Conservation (phyloP, 2,888 invertebrate species). For the Fissipunctia ypsillon region DNA sequence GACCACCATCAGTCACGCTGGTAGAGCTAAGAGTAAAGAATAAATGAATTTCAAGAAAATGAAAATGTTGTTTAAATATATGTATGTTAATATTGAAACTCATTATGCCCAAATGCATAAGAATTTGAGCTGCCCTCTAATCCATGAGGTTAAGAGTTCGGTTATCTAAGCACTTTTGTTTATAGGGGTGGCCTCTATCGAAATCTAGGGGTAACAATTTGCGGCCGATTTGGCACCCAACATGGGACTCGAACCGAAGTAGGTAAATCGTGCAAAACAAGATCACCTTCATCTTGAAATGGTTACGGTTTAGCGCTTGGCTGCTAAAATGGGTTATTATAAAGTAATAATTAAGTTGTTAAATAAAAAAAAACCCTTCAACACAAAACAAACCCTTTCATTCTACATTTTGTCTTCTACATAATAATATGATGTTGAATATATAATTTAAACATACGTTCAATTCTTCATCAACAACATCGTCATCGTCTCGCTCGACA, state of each 20-base stretch:
- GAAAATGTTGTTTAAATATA: not conserved
- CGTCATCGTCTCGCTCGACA: slow-evolving; percentile 94
- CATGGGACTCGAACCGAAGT: not conserved
- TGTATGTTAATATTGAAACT: not conserved
- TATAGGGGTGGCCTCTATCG: not conserved
- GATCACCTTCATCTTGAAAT: not conserved
- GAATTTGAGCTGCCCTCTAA: not conserved
- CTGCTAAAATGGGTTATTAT: not conserved
- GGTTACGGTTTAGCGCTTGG: not conserved
- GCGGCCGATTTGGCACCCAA: not conserved
- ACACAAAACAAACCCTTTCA: too few relatives aligned
- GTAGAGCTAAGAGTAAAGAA: not conserved
- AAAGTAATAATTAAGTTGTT: too few relatives aligned
- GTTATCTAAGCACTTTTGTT: not conserved
- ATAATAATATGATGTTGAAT: not conserved
- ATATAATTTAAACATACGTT: slow-evolving; percentile 75
- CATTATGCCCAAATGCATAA: not conserved
- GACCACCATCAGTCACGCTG: not conserved
- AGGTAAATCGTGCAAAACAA: not conserved
- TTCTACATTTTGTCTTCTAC: not conserved
- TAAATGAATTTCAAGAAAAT: not conserved
- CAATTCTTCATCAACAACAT: slow-evolving; percentile 89
- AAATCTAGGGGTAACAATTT: not conserved
- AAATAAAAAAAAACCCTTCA: too few relatives aligned
- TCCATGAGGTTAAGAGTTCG: not conserved